Conservation (phyloP, 2,797 vertebrate species). For the Thunnus albacares region DNA sequence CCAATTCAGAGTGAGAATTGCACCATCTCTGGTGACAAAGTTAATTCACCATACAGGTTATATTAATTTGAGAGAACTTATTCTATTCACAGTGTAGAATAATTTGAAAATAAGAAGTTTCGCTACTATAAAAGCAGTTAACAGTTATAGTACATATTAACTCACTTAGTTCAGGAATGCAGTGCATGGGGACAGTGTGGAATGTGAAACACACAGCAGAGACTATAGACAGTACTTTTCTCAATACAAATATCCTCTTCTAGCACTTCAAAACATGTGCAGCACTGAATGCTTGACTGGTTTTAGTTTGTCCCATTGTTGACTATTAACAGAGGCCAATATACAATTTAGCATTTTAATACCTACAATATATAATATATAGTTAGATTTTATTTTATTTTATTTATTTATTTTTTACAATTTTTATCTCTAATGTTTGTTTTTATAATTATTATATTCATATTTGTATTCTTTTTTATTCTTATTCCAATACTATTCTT, state of each 20-base stretch:
- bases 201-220: too few species aligned
- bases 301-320: neutral
- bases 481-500: neutral
- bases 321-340: neutral
- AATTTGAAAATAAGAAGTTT: neutral
- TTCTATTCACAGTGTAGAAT: slow-evolving; percentile 1
- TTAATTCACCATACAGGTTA: slow-evolving; percentile 35
- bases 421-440: neutral
- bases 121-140: neutral
- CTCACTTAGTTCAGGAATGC: neutral
- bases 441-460: neutral
- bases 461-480: neutral
- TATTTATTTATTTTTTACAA: neutral
- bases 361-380: too few species aligned
- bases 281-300: neutral
- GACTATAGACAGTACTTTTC: neutral
- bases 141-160: neutral
- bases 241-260: neutral
- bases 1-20: slow-evolving; percentile 22
- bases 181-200: neutral
- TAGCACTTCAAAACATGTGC: neutral
- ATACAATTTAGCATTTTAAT: neutral
- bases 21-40: slow-evolving; percentile 41
- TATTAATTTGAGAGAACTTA: slow-evolving; percentile 23
- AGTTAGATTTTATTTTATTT: too few species aligned